Evolutionary conservation across 2,113 vertebrate species (phyloP), one percentile per base, ranked within the genome.

Genomic region (Sminthopsis crassicaudata): DNA sequence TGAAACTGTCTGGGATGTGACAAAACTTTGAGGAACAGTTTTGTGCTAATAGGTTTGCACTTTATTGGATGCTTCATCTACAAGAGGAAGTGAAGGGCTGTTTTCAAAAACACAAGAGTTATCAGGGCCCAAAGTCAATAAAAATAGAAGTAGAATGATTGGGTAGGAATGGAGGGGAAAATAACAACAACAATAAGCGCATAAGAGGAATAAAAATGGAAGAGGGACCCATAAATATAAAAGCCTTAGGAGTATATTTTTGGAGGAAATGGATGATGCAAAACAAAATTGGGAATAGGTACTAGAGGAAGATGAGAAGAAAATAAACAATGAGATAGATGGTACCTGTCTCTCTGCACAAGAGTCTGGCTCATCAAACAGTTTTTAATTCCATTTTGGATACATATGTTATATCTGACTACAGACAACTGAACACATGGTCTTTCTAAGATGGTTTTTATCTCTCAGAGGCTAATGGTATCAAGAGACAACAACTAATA

Each of bases 21-120:
- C 96, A 97, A 97, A 97, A 97, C 95, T 97, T 97, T 97, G 96
- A 98, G 97, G 96, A 97, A 97, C 97, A 97, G 97, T 97, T 98
- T 97, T 95, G 97, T 95, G 97, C 97, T 98, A 97, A 98, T 97
- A 96, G 97, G 96, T 97, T 97, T 97, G 94, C 93, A 97, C 97
- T 97, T 97, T 97, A 97, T 96, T 97, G 97, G 96, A 19, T 97
- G 92, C 95, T 97, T 97, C 95, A 84, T 97, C 95, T 90, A 94
- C 94, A 97, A 95, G 76, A 97, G 92, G 89, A 97, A n/a, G 96
- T 97, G 94, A 96, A 97, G 93, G 94, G 60, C 84, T 97, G 89
- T 91, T 96, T 97, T 97, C 96, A 97, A 97, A 97, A 91, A 97
- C 96, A 97, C 92, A 84, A 93, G 96, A 97, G 95, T 95, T 97